Evolutionary conservation across 2,797 vertebrate genomes (phyloP), one percentile per base, ranked within the genome.

Genomic region (Falco rusticolus): DNA sequence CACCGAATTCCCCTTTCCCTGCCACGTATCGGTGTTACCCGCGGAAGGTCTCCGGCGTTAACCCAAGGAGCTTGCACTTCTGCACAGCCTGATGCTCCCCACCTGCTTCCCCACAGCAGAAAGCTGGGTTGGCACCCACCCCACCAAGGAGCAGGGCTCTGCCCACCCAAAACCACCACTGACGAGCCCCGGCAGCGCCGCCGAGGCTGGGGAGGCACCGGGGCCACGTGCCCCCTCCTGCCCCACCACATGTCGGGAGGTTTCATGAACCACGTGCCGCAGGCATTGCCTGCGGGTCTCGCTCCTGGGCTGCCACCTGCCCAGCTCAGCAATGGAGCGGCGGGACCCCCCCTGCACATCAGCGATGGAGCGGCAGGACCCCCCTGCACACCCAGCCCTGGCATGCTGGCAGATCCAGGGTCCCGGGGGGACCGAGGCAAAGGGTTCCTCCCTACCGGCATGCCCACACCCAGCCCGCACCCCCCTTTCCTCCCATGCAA

Each of bases 251-350:
- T 4, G 0, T 13, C 3, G 1, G 31, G 47, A 41, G 47, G 47
- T 13, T n/a, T 21, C 48, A 28, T 28, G 37, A 6, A 7, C 48
- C 48, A 16, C 17, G 2, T 21, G 19, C 33, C 43, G 9, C 53
- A 6, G 13, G 12, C 3, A 4, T 3, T 8, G 5, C 59, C 7
- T 20, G 25, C 5, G 1, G 54, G 31, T 34, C 34, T 57, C 6
- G 2, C 33, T 34, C 54, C 33, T 14, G 31, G 45, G 63, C 33
- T 57, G n/a, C 41, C 10, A 41, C 63, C 3, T 19, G n/a, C 53
- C 53, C 2, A 2, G 10, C 6, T 6, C 12, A 20, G 8, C 28
- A 1, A 0, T 7, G 50, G 50, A 34, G 60, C 11, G 0, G 25
- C 2, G 6, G 41, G 41, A 66, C 9, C n/a, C 16, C 13, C 33